These are phyloP conservation scores for Argyresthia albistria DNA, from an alignment of 2,888 invertebrate genomes.

Conservation along the genomic window DNA sequence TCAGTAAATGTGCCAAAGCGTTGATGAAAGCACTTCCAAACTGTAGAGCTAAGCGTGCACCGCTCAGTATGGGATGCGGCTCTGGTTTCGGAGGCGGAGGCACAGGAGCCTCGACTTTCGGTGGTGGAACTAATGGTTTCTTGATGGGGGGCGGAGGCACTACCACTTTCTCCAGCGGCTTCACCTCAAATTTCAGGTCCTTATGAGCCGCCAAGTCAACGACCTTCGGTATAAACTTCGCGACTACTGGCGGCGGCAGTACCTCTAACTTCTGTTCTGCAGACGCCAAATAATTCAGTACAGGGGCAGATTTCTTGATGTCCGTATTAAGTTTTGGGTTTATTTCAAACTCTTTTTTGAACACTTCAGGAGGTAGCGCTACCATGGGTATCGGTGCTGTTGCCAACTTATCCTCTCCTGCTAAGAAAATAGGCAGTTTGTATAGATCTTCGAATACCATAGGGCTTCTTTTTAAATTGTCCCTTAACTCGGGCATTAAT, in stretches of 20 bases:
- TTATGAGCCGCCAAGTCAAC: too few relatives aligned
- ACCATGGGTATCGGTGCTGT: too few relatives aligned
- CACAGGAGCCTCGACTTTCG: neutral
- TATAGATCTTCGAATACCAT: too few relatives aligned
- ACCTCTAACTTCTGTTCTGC: neutral
- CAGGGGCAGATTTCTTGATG: neutral
- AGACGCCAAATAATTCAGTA: neutral
- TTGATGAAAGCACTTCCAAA: slow-evolving; percentile 45
- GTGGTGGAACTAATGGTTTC: neutral
- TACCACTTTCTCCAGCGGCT: neutral
- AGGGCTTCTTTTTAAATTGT: too few relatives aligned
- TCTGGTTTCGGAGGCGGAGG: neutral
- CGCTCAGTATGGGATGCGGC: slow-evolving; percentile 21
- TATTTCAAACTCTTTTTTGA: neutral
- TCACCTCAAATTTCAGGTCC: neutral
- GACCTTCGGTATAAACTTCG: too few relatives aligned
- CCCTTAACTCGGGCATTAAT: too few relatives aligned
- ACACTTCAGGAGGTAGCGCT: neutral
- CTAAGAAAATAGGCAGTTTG: too few relatives aligned
- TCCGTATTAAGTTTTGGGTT: neutral
- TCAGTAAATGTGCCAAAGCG: slow-evolving; percentile 38
- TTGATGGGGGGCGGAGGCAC: neutral
- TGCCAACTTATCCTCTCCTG: too few relatives aligned
- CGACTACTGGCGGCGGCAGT: neutral
- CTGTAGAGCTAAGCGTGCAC: slow-evolving; percentile 35